Conservation (phyloP, 2,113 vertebrate genomes). For the Sturnus vulgaris region DNA sequence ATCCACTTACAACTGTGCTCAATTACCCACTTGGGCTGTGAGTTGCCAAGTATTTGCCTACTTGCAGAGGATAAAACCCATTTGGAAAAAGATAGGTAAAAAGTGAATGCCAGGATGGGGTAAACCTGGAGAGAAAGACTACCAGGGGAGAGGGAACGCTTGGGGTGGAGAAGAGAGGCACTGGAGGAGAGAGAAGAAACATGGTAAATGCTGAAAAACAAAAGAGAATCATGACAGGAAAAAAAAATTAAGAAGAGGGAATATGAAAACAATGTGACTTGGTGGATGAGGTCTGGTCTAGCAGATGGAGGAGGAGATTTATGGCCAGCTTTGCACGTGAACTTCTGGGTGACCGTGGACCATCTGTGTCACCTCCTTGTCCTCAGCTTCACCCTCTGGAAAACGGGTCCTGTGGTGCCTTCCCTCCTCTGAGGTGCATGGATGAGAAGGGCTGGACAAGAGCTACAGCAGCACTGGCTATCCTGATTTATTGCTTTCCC, state of each 20-base stretch:
- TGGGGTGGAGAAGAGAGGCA: neutral
- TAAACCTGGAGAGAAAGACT: neutral
- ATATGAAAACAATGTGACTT: neutral
- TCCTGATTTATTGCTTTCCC: constrained; percentile 29
- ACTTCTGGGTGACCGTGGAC: neutral
- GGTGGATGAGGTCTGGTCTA: neutral
- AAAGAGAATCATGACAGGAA: neutral
- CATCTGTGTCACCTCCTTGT: neutral
- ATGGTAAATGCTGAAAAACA: neutral
- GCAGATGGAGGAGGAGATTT: neutral
- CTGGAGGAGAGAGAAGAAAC: neutral
- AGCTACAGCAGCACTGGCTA: neutral
- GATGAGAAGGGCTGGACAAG: neutral
- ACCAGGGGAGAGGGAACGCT: neutral
- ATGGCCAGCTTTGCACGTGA: neutral
- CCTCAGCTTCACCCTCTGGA: constrained; percentile 22
- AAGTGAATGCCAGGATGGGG: neutral
- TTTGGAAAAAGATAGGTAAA: neutral
- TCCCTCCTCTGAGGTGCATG: neutral
- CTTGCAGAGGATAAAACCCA: constrained; percentile 13
- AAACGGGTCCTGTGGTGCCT: neutral
- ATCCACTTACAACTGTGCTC: constrained; percentile 50
- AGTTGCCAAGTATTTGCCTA: constrained; percentile 43
- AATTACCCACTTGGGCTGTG: constrained; percentile 35
- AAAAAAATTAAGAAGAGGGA: neutral